phyloP scores from a whole-genome alignment of 1,140 invertebrate genomes.

The Drosophila willistoni region DNA sequence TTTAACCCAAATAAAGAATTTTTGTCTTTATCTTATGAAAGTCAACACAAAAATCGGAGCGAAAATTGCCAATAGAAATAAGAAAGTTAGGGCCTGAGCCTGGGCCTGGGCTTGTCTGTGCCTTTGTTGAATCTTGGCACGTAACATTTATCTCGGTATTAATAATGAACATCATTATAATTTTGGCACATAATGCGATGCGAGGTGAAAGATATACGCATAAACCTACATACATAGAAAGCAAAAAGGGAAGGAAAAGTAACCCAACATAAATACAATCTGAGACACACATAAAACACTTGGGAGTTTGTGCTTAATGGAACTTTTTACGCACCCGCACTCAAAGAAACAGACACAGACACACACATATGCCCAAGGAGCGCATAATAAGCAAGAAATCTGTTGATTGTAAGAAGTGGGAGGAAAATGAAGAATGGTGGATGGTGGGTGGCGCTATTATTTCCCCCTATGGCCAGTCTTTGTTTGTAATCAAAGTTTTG shows the following conservation, averaged over 20 bases:
- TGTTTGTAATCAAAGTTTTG: constrained; percentile 51
- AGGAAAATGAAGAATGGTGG: not conserved
- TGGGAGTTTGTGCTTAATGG: constrained; percentile 52
- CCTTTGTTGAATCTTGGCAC: constrained; percentile 36
- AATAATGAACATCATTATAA: constrained; percentile 62
- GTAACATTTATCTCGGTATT: constrained; percentile 55
- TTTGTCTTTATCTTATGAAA: constrained; percentile 7
- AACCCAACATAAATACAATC: constrained; percentile 25
- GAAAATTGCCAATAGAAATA: constrained; percentile 4
- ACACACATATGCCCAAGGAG: constrained; percentile 21
- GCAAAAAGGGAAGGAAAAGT: constrained; percentile 17
- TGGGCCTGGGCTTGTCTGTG: not conserved
- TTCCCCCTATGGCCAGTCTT: constrained; percentile 11
- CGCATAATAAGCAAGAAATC: constrained; percentile 62
- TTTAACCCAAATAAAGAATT: constrained; percentile 15
- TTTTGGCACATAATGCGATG: constrained; percentile 48
- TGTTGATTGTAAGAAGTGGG: constrained; percentile 34
- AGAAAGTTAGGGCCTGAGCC: not conserved
- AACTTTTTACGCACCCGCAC: constrained; percentile 48
- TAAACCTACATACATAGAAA: not conserved
- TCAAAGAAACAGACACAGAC: constrained; percentile 13
- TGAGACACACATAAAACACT: constrained; percentile 45
- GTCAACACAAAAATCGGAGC: not conserved
- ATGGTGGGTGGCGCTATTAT: not conserved
- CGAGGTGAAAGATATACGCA: constrained; percentile 17